phyloP scores from a whole-genome alignment of 2,797 vertebrate genomes.

The Channallabes apus region DNA sequence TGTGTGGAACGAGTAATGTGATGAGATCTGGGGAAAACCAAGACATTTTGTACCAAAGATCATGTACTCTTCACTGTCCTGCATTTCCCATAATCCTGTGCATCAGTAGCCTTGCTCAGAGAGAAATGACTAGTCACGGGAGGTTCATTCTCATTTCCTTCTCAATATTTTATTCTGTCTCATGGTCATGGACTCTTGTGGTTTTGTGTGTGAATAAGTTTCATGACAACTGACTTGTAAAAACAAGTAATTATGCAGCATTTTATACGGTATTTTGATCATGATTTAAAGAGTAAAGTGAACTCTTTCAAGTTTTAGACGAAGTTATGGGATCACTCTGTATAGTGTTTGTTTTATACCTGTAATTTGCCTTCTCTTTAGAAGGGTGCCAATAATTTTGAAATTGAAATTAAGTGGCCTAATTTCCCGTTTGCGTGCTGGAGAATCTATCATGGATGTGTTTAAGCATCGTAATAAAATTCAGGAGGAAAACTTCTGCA shows the following conservation, averaged over 20 bases:
- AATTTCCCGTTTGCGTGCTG: neutral
- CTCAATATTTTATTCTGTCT: neutral
- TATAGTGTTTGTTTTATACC: neutral
- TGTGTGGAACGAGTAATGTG: neutral
- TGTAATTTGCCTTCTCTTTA: neutral
- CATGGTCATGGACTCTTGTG: too few species aligned
- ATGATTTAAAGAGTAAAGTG: neutral
- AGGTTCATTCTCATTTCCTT: neutral
- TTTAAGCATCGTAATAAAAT: conserved; percentile 28
- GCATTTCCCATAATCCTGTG: neutral
- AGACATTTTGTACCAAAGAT: neutral
- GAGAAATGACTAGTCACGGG: neutral
- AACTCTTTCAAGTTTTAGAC: neutral
- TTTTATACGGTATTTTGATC: neutral
- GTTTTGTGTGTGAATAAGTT: neutral
- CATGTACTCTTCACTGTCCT: neutral
- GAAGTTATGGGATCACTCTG: neutral
- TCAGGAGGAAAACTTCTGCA: neutral
- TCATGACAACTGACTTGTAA: neutral
- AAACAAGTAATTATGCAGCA: neutral
- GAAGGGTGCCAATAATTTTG: too few species aligned
- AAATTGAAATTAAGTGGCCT: too few species aligned
- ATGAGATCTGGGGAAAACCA: neutral
- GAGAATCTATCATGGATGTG: neutral
- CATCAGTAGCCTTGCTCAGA: neutral